Base-by-base conservation (phyloP, 2,113 vertebrate species). In the Pterophyllum scalare region DNA sequence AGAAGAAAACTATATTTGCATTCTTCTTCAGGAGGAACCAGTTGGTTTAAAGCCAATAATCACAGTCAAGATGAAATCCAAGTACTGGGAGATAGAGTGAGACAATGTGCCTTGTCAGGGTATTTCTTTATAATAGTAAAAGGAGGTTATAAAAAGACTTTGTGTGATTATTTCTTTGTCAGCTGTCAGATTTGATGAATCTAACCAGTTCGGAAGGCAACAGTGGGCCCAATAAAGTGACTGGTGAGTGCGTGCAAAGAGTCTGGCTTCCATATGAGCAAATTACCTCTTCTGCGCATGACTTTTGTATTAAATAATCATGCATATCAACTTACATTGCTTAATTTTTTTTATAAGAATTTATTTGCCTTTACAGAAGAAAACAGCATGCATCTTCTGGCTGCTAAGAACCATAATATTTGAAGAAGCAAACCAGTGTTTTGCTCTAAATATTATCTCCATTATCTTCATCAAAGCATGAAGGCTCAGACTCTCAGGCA, bases 401-500 rank as follows among this genome's bases (percentile, higher is more conserved):
- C 61, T 49, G 20, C 28, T 40, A 38, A 74, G 7, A 61, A 56
- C 52, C 3, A 61, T 14, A 77, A 26, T 70, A 70, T 75, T 10
- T 43, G 56, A 59, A 22, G 52, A 58, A 70, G 77, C 7, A 3
- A 64, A 56, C 33, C 24, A 75, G 35, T 43, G 64, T 77, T 89
- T 72, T 70, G 11, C 35, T 77, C 6, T 11, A 61, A 80, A 80
- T 77, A 77, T 72, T 64, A 61, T 61, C 31, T 72, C 49, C 52
- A 80, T 80, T 35, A 78, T 75, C 46, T 62, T 52, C 9, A 62
- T 57, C 33, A 33, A 20, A 33, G 61, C 9, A 54, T 11, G 7
- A 78, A 57, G 74, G 33, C 40, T 72, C 75, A 77, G 58, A 78
- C 43, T 10, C 31, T 80, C 15, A 1, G 65, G 60, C 80, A 89